phyloP scores from a whole-genome alignment of 2,888 invertebrate species.

The Diaperis boleti region DNA sequence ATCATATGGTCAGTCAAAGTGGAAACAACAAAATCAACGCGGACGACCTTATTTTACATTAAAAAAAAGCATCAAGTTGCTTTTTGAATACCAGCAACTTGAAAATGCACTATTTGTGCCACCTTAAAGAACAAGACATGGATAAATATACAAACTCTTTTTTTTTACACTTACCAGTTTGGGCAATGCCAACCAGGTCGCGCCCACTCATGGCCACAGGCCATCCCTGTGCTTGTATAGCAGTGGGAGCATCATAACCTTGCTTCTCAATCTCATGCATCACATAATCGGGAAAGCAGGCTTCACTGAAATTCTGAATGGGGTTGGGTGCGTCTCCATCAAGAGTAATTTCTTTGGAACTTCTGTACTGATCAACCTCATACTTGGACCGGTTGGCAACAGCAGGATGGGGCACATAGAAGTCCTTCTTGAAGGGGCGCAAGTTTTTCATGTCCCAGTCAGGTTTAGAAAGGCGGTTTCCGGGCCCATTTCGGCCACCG shows the following conservation, averaged over 20 bases:
- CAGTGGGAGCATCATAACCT: slow-evolving; percentile 83
- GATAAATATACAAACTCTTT: too few relatives aligned
- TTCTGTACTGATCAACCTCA: slow-evolving; percentile 81
- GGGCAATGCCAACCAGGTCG: slow-evolving; percentile 91
- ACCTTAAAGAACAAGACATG: too few relatives aligned
- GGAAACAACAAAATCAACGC: too few relatives aligned
- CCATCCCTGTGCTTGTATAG: slow-evolving; percentile 92
- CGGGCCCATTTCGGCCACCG: slow-evolving; percentile 50
- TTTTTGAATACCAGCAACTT: too few relatives aligned
- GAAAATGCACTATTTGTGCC: too few relatives aligned
- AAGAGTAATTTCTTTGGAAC: slow-evolving; percentile 87
- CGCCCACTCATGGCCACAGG: slow-evolving; percentile 86
- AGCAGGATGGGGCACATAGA: slow-evolving; percentile 80
- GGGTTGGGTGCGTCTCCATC: slow-evolving; percentile 84
- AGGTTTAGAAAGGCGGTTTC: slow-evolving; percentile 69
- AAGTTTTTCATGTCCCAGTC: slow-evolving; percentile 82
- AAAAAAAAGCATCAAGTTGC: too few relatives aligned
- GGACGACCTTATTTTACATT: too few relatives aligned
- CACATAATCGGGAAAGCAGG: slow-evolving; percentile 81
- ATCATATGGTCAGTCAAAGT: too few relatives aligned
- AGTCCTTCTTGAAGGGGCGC: slow-evolving; percentile 87
- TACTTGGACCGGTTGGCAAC: slow-evolving; percentile 75
- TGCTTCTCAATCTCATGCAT: slow-evolving; percentile 81
- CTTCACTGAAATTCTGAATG: slow-evolving; percentile 84
- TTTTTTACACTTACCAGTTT: slow-evolving; percentile 77